phyloP scores from a whole-genome alignment of 1,140 invertebrate species.

The Bombus soroeensis region DNA sequence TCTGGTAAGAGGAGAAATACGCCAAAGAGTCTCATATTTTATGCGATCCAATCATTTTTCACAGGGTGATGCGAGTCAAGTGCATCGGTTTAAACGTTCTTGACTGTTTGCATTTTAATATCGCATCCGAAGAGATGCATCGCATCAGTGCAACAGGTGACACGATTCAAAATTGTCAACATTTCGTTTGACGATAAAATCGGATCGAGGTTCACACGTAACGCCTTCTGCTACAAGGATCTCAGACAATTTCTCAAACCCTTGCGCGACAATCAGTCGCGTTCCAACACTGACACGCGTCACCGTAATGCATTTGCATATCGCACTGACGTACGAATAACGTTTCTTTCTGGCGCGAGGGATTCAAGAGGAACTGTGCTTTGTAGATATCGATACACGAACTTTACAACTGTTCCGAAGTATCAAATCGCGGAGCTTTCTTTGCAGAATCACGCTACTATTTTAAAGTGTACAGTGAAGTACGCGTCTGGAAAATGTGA shows the following conservation, averaged over 20 bases:
- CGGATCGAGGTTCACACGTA: conserved; percentile 30
- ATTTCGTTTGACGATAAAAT: conserved; percentile 71
- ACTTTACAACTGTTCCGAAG: neutral
- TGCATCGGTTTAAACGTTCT: conserved; percentile 22
- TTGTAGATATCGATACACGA: neutral
- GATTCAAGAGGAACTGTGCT: neutral
- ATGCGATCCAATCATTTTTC: neutral
- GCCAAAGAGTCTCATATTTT: neutral
- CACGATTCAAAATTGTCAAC: conserved; percentile 68
- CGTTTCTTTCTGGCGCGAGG: neutral
- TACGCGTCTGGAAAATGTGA: neutral
- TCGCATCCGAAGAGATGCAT: conserved; percentile 33
- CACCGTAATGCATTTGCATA: conserved; percentile 40
- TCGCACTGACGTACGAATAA: neutral
- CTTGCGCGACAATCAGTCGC: conserved; percentile 26
- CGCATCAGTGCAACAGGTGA: conserved; percentile 71
- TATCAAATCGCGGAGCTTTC: neutral
- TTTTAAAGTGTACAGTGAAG: no score
- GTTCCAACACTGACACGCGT: conserved; percentile 42
- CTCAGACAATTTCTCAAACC: conserved; percentile 46
- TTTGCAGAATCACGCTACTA: neutral
- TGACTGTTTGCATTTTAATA: conserved; percentile 57
- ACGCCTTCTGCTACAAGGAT: conserved; percentile 12
- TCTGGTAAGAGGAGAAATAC: neutral
- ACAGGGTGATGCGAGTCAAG: neutral